Evolutionary conservation across 1,140 invertebrate genomes (phyloP).

Genomic region (Bombus terrestris): DNA sequence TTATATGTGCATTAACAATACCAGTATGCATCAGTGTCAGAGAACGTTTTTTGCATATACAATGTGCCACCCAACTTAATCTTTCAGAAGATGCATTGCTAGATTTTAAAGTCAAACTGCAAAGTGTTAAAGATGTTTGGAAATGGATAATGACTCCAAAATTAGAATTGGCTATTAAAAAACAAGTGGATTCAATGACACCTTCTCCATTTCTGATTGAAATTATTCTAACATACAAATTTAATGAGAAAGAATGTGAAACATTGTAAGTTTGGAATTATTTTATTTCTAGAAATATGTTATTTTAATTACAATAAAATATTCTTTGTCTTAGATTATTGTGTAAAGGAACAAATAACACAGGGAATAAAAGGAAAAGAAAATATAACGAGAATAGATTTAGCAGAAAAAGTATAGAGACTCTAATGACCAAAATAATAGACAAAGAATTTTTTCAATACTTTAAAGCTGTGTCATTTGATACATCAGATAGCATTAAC

Average conservation of each 20-base stretch:
- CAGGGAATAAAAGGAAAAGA: slow-evolving; percentile 69
- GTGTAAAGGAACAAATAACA: slow-evolving; percentile 70
- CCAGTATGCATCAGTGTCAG: slow-evolving; percentile 81
- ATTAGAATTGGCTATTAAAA: slow-evolving; percentile 79
- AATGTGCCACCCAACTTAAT: slow-evolving; percentile 72
- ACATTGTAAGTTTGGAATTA: slow-evolving; percentile 80
- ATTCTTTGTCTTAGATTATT: slow-evolving; percentile 35
- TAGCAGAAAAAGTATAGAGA: slow-evolving; percentile 84
- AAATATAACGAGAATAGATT: slow-evolving; percentile 79
- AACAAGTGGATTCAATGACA: slow-evolving; percentile 77
- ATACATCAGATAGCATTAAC: slow-evolving; percentile 51
- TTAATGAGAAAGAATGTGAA: slow-evolving; percentile 84
- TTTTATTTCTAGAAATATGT: background rate
- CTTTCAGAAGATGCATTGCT: slow-evolving; percentile 51
- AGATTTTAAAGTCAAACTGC: slow-evolving; percentile 70
- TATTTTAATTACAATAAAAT: background rate
- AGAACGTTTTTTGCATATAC: slow-evolving; percentile 80
- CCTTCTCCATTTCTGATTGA: slow-evolving; percentile 84
- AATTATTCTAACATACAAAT: slow-evolving; percentile 80
- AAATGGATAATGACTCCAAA: slow-evolving; percentile 83
- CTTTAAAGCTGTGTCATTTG: slow-evolving; percentile 61
- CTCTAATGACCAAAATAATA: slow-evolving; percentile 77
- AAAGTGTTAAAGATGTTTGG: slow-evolving; percentile 86
- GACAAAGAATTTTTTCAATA: slow-evolving; percentile 81
- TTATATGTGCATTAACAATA: slow-evolving; percentile 81